These are phyloP conservation scores for Rhagonycha fulva DNA, from an alignment of 2,888 invertebrate genomes.

Conservation along the genomic window DNA sequence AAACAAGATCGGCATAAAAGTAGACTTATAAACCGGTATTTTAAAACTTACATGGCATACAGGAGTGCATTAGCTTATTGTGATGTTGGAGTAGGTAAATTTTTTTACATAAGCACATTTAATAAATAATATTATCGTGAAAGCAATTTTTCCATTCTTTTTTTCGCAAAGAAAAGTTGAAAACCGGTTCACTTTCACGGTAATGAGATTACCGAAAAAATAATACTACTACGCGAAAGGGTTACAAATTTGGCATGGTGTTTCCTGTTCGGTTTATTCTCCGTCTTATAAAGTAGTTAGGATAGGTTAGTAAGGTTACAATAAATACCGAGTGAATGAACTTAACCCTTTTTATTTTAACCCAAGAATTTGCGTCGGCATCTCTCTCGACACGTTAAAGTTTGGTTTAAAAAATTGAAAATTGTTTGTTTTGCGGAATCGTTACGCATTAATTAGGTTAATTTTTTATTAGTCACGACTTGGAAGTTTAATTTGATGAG, in stretches of 20 bases:
- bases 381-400: neutral
- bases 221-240: neutral
- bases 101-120: neutral
- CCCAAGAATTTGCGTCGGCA: slow-evolving; percentile 12
- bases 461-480: neutral
- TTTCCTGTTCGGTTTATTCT: neutral
- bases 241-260: neutral
- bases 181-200: neutral
- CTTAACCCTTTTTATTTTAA: slow-evolving; percentile 36
- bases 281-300: slow-evolving; percentile 41
- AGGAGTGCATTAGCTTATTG: slow-evolving; percentile 8
- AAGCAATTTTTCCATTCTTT: neutral
- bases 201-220: neutral
- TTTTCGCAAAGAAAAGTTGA: neutral
- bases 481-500: neutral
- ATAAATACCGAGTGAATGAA: slow-evolving; percentile 55
- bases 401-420: neutral
- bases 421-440: neutral
- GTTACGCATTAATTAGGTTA: neutral
- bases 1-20: slow-evolving; percentile 15
- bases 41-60: slow-evolving; percentile 8
- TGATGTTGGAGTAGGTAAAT: neutral
- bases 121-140: neutral
- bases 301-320: slow-evolving; percentile 54
- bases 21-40: slow-evolving; percentile 21